Conservation (phyloP, 1,140 invertebrate genomes). For the Drosophila busckii region DNA sequence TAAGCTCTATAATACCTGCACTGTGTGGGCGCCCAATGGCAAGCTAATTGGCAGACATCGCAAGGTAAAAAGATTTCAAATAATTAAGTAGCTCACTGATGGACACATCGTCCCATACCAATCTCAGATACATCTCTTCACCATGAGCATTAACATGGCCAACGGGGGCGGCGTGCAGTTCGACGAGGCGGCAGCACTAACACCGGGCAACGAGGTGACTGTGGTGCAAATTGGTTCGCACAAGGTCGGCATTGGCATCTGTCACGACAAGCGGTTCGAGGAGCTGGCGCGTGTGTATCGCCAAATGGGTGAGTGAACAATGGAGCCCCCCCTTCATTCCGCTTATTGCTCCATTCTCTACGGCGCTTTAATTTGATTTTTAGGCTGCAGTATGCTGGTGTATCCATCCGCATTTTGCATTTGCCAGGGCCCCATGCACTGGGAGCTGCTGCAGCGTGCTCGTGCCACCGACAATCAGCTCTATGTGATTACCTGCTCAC, state of each 20-base stretch:
- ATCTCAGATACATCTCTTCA: constrained; percentile 91
- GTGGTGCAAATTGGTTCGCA: constrained; percentile 85
- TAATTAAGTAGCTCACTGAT: not conserved
- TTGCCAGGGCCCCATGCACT: constrained; percentile 96
- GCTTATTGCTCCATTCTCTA: not conserved
- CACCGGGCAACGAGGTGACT: constrained; percentile 86
- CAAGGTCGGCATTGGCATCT: constrained; percentile 94
- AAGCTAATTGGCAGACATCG: constrained; percentile 86
- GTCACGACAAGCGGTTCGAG: constrained; percentile 95
- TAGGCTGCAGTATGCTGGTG: constrained; percentile 89
- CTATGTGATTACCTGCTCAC: constrained; percentile 86
- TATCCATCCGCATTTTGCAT: constrained; percentile 98
- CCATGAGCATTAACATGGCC: constrained; percentile 90
- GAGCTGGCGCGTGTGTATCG: constrained; percentile 92
- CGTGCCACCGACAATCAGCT: constrained; percentile 94
- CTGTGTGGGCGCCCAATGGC: constrained; percentile 90
- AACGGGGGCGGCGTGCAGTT: constrained; percentile 89
- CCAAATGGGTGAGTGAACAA: constrained; percentile 74
- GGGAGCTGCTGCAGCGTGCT: constrained; percentile 89
- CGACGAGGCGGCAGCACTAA: constrained; percentile 91
- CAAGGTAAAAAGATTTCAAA: constrained; percentile 80
- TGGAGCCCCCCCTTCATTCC: not conserved
- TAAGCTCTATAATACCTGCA: constrained; percentile 92
- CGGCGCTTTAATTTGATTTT: too few species aligned
- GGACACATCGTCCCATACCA: not conserved